Base-by-base conservation (phyloP, 23 tunicate genomes). In the Trididemnum miniatum region DNA sequence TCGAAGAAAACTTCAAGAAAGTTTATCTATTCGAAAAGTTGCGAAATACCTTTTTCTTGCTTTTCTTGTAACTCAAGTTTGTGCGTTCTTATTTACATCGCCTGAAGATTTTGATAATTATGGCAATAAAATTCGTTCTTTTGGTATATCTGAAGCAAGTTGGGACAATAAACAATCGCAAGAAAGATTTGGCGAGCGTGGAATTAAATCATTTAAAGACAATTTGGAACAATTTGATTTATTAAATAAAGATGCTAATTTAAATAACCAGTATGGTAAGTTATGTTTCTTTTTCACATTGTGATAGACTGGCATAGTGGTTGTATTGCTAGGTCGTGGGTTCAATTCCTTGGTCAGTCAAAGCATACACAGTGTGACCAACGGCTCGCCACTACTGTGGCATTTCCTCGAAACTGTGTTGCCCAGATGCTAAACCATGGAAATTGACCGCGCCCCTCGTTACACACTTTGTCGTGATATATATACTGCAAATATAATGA, bases 201-300 rank as follows among this genome's bases (percentile, higher is more conserved):
- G 29, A 26, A 73, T 73, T 3, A 73, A 73, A 73, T 73, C 79
- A 9, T 73, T 15, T 62, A n/a, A n/a, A 62, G 26, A 62, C 26
- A 20, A 62, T 62, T 62, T 24, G 3, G 67, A 62, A 18, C 67
- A 62, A 3, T 12, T 12, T n/a, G n/a, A 12, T 3, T 18, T 62
- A 62, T 3, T 3, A 22, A 62, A 44, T 44, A 44, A 44, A 44
- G 9, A 7, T 44, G 54, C 9, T 7, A 15, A 44, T 44, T 44
- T 15, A 44, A 9, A 44, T 44, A 44, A 26, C 5, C 69, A 62
- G 30, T 62, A 9, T 25, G 27, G 69, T 62, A 62, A 62, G 69
- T 62, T 62, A 9, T 62, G 30, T 9, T 62, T n/a, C n/a, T n/a
- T n/a, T n/a, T n/a, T n/a, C n/a, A n/a, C n/a, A n/a, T n/a, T n/a